Conservation (phyloP, 2,113 vertebrate species). For the Podarcis muralis region DNA sequence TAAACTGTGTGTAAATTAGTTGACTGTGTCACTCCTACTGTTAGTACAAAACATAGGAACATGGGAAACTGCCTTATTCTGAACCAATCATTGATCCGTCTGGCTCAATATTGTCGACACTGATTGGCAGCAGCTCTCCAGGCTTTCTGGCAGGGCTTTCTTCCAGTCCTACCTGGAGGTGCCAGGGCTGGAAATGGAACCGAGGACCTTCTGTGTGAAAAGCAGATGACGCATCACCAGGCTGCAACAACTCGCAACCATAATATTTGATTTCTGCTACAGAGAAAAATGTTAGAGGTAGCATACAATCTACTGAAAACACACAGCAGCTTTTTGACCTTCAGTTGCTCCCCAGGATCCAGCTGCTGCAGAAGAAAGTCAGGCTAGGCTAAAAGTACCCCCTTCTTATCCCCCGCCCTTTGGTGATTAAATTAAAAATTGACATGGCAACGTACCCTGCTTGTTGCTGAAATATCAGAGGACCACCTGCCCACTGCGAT, state of each 20-base stretch:
- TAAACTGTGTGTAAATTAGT: background rate
- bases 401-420: background rate
- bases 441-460: background rate
- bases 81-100: no score
- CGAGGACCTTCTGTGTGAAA: no score
- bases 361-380: background rate
- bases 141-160: no score
- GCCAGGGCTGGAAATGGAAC: no score
- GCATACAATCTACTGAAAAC: background rate
- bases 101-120: no score
- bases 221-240: background rate
- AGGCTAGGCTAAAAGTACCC: background rate
- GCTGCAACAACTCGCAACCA: background rate
- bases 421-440: background rate
- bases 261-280: background rate
- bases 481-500: background rate
- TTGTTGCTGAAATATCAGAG: background rate
- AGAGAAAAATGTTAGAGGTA: background rate
- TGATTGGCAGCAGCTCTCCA: no score
- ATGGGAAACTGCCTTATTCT: no score
- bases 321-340: background rate
- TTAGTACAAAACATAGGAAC: background rate
- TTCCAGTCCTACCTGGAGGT: no score
- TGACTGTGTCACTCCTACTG: background rate
- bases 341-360: background rate